Evolutionary conservation across 2,888 invertebrate genomes (phyloP).

Genomic region (Amphiduros pacificus): DNA sequence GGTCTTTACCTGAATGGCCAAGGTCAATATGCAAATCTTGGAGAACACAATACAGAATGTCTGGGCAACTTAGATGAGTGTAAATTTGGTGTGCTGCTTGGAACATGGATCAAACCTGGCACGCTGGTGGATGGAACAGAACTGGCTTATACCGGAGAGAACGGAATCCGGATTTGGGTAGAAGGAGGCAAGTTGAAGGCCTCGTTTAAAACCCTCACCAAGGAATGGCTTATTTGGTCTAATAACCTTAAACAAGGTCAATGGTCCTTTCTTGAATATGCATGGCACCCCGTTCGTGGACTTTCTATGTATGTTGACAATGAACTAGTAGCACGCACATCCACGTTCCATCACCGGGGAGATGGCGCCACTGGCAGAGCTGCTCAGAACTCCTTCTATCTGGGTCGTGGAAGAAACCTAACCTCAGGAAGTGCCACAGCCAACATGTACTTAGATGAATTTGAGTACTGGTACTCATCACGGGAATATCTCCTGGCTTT

Average conservation of each 20-base stretch:
- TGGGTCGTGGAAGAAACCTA: slow-evolving; percentile 5
- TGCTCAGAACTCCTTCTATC: slow-evolving; percentile 19
- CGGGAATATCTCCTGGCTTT: slow-evolving; percentile 51
- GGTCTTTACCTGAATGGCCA: too few relatives aligned
- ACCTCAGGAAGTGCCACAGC: slow-evolving; percentile 26
- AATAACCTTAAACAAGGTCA: slow-evolving; percentile 27
- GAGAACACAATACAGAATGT: slow-evolving; percentile 39
- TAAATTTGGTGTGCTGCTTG: slow-evolving; percentile 26
- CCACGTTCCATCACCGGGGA: background rate
- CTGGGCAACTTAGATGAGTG: slow-evolving; percentile 46
- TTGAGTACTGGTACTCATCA: slow-evolving; percentile 55
- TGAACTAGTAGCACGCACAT: slow-evolving; percentile 7
- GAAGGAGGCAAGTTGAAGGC: slow-evolving; percentile 33
- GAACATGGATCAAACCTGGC: slow-evolving; percentile 29
- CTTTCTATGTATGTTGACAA: slow-evolving; percentile 45
- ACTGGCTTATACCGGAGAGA: slow-evolving; percentile 47
- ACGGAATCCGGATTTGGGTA: slow-evolving; percentile 49
- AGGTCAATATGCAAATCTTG: slow-evolving; percentile 46
- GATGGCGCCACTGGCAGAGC: background rate
- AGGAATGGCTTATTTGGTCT: slow-evolving; percentile 22
- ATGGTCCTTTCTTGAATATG: slow-evolving; percentile 53
- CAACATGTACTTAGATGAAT: slow-evolving; percentile 49
- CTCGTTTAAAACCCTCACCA: slow-evolving; percentile 19
- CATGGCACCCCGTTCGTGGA: slow-evolving; percentile 51
- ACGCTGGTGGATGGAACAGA: slow-evolving; percentile 37